Percentiles rank a stretch among this genome's conserved stretches.
These are phyloP conservation scores for Lepus timidus DNA, from an alignment of 2,113 vertebrate genomes.

Conservation along the genomic window DNA sequence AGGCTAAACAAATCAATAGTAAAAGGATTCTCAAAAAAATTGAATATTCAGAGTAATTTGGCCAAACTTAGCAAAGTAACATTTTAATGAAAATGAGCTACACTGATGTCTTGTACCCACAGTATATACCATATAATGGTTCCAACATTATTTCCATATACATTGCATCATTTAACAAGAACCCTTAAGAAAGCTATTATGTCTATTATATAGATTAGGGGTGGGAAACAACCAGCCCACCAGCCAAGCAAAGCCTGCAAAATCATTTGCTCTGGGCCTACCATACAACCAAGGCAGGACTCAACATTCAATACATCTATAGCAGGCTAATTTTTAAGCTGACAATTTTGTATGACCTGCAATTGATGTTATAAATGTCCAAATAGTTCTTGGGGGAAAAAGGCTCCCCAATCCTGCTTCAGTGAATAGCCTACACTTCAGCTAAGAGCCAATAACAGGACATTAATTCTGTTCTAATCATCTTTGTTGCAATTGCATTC, in stretches of 20 bases:
- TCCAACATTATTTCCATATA: not conserved
- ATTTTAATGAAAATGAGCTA: slow-evolving; percentile 10
- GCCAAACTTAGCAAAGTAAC: slow-evolving; percentile 14
- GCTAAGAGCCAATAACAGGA: not conserved
- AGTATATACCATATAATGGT: not conserved
- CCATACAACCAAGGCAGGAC: no score
- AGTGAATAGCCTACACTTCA: not conserved
- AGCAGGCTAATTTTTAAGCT: no score
- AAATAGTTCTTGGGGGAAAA: no score
- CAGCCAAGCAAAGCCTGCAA: no score
- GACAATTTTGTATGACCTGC: no score
- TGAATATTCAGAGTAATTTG: not conserved
- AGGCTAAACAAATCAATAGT: not conserved
- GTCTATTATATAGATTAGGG: not conserved
- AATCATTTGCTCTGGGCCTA: no score
- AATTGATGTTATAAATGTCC: no score
- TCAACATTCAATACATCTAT: no score
- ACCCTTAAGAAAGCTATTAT: not conserved
- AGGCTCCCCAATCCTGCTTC: not conserved
- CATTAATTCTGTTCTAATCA: not conserved
- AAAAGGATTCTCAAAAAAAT: slow-evolving; percentile 13
- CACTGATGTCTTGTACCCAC: not conserved
- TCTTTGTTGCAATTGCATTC: not conserved
- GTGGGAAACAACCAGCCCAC: no score
- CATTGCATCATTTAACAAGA: not conserved